Evolutionary conservation across 2,888 invertebrate genomes (phyloP).

Genomic region (Priocnemis perturbator): DNA sequence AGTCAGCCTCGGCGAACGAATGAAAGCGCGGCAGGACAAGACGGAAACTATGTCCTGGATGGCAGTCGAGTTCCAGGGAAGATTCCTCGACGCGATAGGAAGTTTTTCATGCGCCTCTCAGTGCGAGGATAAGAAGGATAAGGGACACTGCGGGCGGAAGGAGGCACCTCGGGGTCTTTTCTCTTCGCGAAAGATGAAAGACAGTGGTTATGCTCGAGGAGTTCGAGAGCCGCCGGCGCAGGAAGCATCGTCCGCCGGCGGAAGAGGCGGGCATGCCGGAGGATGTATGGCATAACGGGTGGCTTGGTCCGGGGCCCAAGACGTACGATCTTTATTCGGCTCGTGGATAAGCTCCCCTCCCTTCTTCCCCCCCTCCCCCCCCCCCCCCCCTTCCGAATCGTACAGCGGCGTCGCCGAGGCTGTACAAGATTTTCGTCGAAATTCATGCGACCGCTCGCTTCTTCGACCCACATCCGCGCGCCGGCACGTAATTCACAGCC

Average conservation of each 20-base stretch:
- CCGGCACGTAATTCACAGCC: neutral
- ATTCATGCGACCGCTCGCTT: no score
- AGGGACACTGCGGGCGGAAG: slow-evolving; percentile 39
- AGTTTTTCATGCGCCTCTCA: slow-evolving; percentile 59
- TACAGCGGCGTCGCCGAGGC: no score
- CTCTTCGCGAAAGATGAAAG: slow-evolving; percentile 42
- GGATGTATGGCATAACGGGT: neutral
- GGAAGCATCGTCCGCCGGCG: slow-evolving; percentile 24
- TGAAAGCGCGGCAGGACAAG: no score
- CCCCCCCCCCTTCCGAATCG: no score
- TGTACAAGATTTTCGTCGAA: no score
- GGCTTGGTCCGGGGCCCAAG: neutral
- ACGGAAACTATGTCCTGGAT: slow-evolving; percentile 26
- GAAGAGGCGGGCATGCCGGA: neutral
- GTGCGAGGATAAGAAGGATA: slow-evolving; percentile 47
- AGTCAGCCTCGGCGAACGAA: no score
- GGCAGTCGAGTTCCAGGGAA: slow-evolving; percentile 42
- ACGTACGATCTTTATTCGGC: slow-evolving; percentile 12
- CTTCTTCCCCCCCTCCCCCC: no score
- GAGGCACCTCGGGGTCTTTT: slow-evolving; percentile 43
- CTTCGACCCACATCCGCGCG: no score
- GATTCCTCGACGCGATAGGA: slow-evolving; percentile 53
- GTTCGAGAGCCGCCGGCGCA: slow-evolving; percentile 29
- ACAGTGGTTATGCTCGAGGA: slow-evolving; percentile 44
- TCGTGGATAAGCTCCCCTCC: no score